phyloP scores from a whole-genome alignment of 2,888 invertebrate genomes.

The Galerucella calmariensis region DNA sequence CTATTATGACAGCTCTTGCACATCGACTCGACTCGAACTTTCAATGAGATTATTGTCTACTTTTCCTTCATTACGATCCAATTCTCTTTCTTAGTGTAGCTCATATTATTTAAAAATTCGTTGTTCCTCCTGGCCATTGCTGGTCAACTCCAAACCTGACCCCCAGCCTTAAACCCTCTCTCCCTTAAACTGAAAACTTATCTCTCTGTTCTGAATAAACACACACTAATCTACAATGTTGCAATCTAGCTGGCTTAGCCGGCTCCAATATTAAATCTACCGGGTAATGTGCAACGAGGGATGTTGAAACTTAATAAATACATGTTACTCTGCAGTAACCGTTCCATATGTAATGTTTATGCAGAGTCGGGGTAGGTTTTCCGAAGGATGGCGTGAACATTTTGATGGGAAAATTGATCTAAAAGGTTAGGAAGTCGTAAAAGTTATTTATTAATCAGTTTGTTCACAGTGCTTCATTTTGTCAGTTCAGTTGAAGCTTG shows the following conservation, averaged over 20 bases:
- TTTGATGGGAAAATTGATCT: too few species aligned
- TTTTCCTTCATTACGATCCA: neutral
- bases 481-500: too few species aligned
- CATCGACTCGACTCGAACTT: too few species aligned
- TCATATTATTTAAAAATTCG: neutral
- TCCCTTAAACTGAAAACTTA: conserved; percentile 56
- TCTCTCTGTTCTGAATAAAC: conserved; percentile 60
- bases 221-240: conserved; percentile 62
- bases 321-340: conserved; percentile 45
- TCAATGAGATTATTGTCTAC: neutral
- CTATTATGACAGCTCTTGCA: too few species aligned
- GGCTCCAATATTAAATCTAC: conserved; percentile 56
- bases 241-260: conserved; percentile 55
- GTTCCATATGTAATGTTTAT: conserved; percentile 39
- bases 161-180: conserved; percentile 18
- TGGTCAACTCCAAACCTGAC: conserved; percentile 27
- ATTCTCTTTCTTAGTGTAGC: conserved; percentile 15
- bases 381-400: neutral
- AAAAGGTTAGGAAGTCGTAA: too few species aligned
- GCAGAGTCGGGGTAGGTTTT: conserved; percentile 1
- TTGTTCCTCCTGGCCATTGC: conserved; percentile 42
- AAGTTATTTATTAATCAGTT: too few species aligned
- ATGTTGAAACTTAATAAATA: conserved; percentile 52
- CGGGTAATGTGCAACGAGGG: conserved; percentile 53
- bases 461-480: too few species aligned